Evolutionary conservation across 1,140 invertebrate genomes (phyloP).

Genomic region (Drosophila sulfurigaster): DNA sequence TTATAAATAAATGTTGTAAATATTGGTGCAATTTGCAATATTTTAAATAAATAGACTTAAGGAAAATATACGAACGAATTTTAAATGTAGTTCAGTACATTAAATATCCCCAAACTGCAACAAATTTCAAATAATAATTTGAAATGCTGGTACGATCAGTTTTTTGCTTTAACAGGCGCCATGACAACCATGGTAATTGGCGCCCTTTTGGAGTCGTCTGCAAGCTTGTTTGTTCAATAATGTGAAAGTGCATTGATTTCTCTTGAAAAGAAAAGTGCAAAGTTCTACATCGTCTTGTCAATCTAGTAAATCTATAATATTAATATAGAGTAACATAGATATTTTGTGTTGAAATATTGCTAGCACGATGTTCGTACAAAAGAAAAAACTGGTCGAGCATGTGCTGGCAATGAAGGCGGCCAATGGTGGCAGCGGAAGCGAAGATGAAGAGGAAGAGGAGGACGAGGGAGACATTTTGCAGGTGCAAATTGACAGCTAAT

Average conservation of each 20-base stretch:
- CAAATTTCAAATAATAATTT: not conserved
- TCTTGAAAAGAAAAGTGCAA: conserved; percentile 10
- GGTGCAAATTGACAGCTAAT: conserved; percentile 61
- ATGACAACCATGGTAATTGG: conserved; percentile 15
- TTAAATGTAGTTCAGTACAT: not conserved
- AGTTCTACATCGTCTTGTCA: conserved; percentile 15
- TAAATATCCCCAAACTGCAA: not conserved
- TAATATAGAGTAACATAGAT: conserved; percentile 49
- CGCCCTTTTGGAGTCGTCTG: conserved; percentile 7
- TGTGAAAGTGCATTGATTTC: conserved; percentile 34
- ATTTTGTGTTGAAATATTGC: conserved; percentile 55
- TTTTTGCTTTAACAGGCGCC: not conserved
- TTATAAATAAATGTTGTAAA: not conserved
- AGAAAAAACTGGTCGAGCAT: conserved; percentile 82
- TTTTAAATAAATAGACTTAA: not conserved
- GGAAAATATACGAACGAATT: not conserved
- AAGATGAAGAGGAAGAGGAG: conserved; percentile 78
- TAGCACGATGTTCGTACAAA: conserved; percentile 76
- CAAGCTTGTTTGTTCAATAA: conserved; percentile 45
- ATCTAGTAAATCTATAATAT: conserved; percentile 65
- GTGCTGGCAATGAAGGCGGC: conserved; percentile 71
- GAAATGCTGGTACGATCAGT: conserved; percentile 10
- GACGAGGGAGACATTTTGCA: conserved; percentile 82
- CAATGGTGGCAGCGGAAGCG: conserved; percentile 55
- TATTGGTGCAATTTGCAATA: not conserved